Evolutionary conservation across 2,113 vertebrate species (phyloP), one percentile per base, ranked within the genome.

Genomic region (Varanus komodoensis): DNA sequence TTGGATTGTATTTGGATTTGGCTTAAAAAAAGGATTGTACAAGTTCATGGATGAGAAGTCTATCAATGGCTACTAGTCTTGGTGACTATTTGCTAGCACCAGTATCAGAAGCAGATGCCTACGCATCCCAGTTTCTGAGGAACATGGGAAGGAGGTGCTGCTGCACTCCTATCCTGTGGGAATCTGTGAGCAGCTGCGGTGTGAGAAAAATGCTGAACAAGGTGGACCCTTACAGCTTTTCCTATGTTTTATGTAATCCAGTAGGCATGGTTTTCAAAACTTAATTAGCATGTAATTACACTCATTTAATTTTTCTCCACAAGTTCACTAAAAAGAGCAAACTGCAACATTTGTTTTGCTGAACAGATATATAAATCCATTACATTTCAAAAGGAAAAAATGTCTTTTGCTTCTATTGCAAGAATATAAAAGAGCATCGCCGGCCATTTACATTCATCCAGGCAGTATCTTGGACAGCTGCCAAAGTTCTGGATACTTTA

Each of bases 241-340:
- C 38, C 38, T 44, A 44, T 44, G 38, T 44, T 44, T 44, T 44
- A 44, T 44, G 38, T 44, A 44, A 44, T 44, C 77, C 32, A 74
- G 17, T 87, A 44, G 19, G 5, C 67, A 82, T 74, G 79, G 32
- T 38, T 34, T 81, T 54, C 15, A 61, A 17, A 86, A 90, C 54
- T 50, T 79, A 54, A 74, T 73, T 81, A 73, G 57, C 38, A 71
- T 61, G 61, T 86, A 86, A 90, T 90, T 90, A 64, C 15, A 57
- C 50, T 81, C 7, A 34, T 79, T 91, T 19, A 88, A 78, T 83
- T 64, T 57, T 61, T 61, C 32, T 82, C 68, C 68, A 79, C 75
- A 87, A 52, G 27, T 64, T 75, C 48, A 82, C 78, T 87, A 82
- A 48, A 34, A 52, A 91, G 54, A 78, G 34, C 73, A n/a, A 68